phyloP scores from a whole-genome alignment of 1,140 invertebrate genomes.

The Solen grandis region DNA sequence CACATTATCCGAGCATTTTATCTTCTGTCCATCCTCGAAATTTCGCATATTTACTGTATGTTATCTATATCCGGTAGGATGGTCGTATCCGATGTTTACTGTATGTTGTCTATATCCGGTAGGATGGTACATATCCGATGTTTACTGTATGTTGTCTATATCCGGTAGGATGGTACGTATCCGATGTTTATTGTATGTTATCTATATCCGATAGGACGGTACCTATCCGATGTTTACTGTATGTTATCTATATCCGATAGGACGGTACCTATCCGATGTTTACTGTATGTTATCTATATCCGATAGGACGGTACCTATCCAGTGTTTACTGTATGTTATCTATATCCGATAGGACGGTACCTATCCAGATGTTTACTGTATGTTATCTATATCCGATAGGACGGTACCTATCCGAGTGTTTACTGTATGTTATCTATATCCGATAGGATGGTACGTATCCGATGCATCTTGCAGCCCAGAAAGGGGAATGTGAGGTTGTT shows the following conservation, averaged over 20 bases:
- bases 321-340: neutral
- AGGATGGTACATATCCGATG: too few relatives aligned
- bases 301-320: too few relatives aligned
- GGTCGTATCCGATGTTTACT: neutral
- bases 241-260: neutral
- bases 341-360: neutral
- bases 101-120: neutral
- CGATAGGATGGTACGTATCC: constrained; percentile 9
- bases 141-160: too few relatives aligned
- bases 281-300: neutral
- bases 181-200: neutral
- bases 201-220: neutral
- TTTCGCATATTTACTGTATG: too few relatives aligned
- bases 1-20: too few relatives aligned
- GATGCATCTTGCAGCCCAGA: constrained; percentile 30
- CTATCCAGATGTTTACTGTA: neutral
- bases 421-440: neutral
- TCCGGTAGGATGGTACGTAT: neutral
- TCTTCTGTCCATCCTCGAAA: too few relatives aligned
- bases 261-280: neutral
- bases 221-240: neutral
- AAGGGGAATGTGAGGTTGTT: neutral
- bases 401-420: too few relatives aligned
- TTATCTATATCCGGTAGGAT: too few relatives aligned
- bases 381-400: neutral